Conservation (phyloP, 2,888 invertebrate species). For the Amphiduros pacificus region DNA sequence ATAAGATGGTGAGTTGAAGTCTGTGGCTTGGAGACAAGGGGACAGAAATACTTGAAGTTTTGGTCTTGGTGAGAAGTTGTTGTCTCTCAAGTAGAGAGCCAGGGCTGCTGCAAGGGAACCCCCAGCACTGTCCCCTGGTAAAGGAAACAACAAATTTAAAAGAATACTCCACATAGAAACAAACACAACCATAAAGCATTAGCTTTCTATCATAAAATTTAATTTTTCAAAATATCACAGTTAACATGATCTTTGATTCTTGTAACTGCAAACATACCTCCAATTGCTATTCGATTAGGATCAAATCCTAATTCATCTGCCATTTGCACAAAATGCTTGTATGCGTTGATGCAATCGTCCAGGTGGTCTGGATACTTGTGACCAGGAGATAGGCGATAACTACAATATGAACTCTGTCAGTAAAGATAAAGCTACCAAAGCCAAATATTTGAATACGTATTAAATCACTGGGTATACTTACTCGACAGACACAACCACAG, state of each 20-base stretch:
- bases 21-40: conserved; percentile 12
- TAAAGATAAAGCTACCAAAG: no score
- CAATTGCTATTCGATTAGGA: conserved; percentile 7
- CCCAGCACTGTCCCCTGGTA: conserved; percentile 24
- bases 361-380: conserved; percentile 11
- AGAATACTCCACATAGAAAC: no score
- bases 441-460: no score
- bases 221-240: no score
- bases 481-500: no score
- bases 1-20: conserved; percentile 16
- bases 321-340: conserved; percentile 4
- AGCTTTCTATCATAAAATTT: no score
- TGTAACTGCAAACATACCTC: no score
- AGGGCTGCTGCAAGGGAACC: conserved; percentile 17
- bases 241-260: no score
- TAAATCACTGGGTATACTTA: no score
- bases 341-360: conserved; percentile 14
- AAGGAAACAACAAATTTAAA: no score
- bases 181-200: no score
- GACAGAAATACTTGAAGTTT: conserved; percentile 8
- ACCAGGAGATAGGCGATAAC: conserved; percentile 18
- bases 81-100: not conserved
- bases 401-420: no score
- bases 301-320: conserved; percentile 11
- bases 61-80: not conserved